phyloP scores from a whole-genome alignment of 1,140 invertebrate species.

The Doryteuthis pealeii region DNA sequence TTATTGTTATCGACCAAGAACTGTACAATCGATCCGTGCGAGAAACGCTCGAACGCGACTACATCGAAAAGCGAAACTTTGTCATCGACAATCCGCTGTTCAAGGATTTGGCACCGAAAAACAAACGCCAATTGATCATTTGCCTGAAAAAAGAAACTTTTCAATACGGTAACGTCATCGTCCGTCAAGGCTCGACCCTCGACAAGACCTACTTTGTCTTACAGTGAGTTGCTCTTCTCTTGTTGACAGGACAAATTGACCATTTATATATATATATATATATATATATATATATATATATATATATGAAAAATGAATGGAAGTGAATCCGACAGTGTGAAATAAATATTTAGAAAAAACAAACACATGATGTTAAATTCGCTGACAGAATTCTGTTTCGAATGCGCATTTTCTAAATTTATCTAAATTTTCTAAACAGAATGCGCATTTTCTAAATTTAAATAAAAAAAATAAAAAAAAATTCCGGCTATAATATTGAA shows the following conservation, averaged over 20 bases:
- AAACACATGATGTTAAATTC: too few species aligned
- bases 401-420: slow-evolving; percentile 3
- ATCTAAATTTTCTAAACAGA: background rate
- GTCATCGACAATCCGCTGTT: slow-evolving; percentile 46
- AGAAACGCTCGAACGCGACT: slow-evolving; percentile 46
- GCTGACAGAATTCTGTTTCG: too few species aligned
- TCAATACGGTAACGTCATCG: slow-evolving; percentile 40
- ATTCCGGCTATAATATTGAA: too few species aligned
- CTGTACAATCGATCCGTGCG: slow-evolving; percentile 51
- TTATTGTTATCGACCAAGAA: slow-evolving; percentile 48
- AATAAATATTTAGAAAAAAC: too few species aligned
- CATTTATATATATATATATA: slow-evolving; percentile 10
- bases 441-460: too few species aligned
- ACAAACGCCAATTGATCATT: slow-evolving; percentile 48
- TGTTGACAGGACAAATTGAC: too few species aligned
- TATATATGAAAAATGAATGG: too few species aligned
- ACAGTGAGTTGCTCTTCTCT: slow-evolving; percentile 29
- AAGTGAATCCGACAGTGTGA: too few species aligned
- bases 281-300: too few species aligned
- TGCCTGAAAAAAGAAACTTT: slow-evolving; percentile 42
- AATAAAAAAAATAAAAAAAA: too few species aligned
- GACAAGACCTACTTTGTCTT: slow-evolving; percentile 48
- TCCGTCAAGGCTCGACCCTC: slow-evolving; percentile 39
- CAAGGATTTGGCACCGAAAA: slow-evolving; percentile 40
- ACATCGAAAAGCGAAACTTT: slow-evolving; percentile 44